phyloP scores from a whole-genome alignment of 53 echinoderm and acorn worm species.

The Actinopyga echinites region DNA sequence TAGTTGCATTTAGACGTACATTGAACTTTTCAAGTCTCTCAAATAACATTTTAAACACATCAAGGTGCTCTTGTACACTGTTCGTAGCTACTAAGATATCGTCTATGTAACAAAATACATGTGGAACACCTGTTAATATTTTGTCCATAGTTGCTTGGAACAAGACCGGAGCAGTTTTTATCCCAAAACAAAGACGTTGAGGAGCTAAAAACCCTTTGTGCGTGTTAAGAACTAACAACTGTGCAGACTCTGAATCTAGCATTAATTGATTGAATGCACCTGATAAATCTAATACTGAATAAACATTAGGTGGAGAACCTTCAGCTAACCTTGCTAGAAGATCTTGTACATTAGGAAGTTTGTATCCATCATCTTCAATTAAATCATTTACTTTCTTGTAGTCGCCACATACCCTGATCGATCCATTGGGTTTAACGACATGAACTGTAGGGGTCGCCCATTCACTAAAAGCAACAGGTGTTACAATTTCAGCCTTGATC shows the following conservation, averaged over 20 bases:
- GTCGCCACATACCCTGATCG: constrained; percentile 49
- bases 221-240: constrained; percentile 44
- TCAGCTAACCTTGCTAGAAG: constrained; percentile 16
- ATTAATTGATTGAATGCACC: constrained; percentile 30
- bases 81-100: constrained; percentile 46
- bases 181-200: constrained; percentile 39
- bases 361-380: constrained; percentile 51
- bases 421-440: constrained; percentile 39
- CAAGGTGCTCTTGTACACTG: constrained; percentile 17
- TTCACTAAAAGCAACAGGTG: constrained; percentile 40
- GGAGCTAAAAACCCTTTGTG: constrained; percentile 38
- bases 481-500: constrained; percentile 23
- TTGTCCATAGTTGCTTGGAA: constrained; percentile 35
- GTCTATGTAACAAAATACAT: constrained; percentile 45
- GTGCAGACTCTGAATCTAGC: constrained; percentile 5
- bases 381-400: constrained; percentile 46
- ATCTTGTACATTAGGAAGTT: constrained; percentile 34
- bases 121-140: not conserved
- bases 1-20: constrained; percentile 15
- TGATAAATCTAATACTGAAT: constrained; percentile 35
- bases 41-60: not conserved
- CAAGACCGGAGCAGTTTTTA: constrained; percentile 46
- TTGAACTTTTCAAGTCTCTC: constrained; percentile 7
- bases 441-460: constrained; percentile 51
- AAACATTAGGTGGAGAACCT: constrained; percentile 16